Evolutionary conservation across 2,113 vertebrate genomes (phyloP), one percentile per base, ranked within the genome.

Genomic region (Pterocles burchelli): DNA sequence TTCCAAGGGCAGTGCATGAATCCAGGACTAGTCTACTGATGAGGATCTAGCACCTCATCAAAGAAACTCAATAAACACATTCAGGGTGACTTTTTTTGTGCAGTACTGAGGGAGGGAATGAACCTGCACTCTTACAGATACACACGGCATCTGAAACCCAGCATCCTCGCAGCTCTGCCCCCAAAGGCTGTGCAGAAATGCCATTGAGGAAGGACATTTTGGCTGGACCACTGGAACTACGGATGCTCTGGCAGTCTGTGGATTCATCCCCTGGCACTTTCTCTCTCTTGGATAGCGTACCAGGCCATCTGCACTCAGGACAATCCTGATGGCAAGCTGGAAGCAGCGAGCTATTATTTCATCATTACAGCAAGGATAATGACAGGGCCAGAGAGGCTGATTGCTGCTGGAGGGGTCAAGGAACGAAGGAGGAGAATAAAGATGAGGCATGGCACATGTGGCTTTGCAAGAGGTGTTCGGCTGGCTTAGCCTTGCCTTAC

Each of bases 331-430:
- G 90, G 94, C 88, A 89, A 81, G 77, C 82, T 73, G 12, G 48
- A 93, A 88, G 68, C 80, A 57, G 57, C 1, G 33, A 91, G 93
- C 91, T 68, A 26, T 97, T 93, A 95, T 96, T 97, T 88, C 92
- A 88, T 93, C 95, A 67, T 88, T 96, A 81, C 84, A 65, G 77
- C 72, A 33, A 17, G 72, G 68, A 68, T 90, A 95, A 96, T 90
- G 95, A 28, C 72, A 41, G 71, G 51, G 57, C 61, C 59, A 49
- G 80, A 58, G 80, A 62, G 63, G 48, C 77, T 91, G 65, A 86
- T 84, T 92, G 93, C 92, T 95, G 84, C 80, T 67, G 76, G 62
- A 54, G 95, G 77, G 84, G 95, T 78, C 95, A 96, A 93, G 95
- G 95, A 76, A 84, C 54, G 13, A 77, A 48, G 73, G 82, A 87